Conservation (phyloP, 2,797 vertebrate genomes). For the Monodelphis domestica region DNA sequence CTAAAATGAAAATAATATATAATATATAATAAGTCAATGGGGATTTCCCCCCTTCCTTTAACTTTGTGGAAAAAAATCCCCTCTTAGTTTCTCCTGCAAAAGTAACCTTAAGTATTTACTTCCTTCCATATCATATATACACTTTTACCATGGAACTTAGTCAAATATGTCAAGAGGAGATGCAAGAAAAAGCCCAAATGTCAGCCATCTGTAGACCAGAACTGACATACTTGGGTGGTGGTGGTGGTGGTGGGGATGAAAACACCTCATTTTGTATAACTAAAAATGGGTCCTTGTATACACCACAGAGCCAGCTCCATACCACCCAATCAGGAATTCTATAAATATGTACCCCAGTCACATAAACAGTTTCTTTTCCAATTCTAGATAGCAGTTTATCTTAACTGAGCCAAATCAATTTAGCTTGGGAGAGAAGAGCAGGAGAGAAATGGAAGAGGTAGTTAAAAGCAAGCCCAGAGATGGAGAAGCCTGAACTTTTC, state of each 20-base stretch:
- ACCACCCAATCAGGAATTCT: slow-evolving; percentile 53
- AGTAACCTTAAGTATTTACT: slow-evolving; percentile 71
- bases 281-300: slow-evolving; percentile 49
- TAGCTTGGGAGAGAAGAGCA: slow-evolving; percentile 49
- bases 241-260: no score
- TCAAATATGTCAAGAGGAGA: slow-evolving; percentile 74
- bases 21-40: neutral
- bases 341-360: slow-evolving; percentile 62
- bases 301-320: neutral
- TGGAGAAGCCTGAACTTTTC: slow-evolving; percentile 20
- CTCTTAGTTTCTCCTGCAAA: slow-evolving; percentile 64
- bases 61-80: slow-evolving; percentile 66
- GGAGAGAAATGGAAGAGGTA: slow-evolving; percentile 42
- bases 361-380: slow-evolving; percentile 63
- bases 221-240: slow-evolving; percentile 59
- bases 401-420: slow-evolving; percentile 62
- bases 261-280: slow-evolving; percentile 60
- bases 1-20: neutral
- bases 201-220: slow-evolving; percentile 72
- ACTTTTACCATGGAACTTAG: slow-evolving; percentile 78
- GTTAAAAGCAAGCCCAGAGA: slow-evolving; percentile 51
- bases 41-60: slow-evolving; percentile 42
- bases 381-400: slow-evolving; percentile 72
- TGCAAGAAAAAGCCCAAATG: slow-evolving; percentile 72
- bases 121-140: slow-evolving; percentile 78